Evolutionary conservation across 2,113 vertebrate species (phyloP).

Genomic region (Acrocephalus arundinaceus): DNA sequence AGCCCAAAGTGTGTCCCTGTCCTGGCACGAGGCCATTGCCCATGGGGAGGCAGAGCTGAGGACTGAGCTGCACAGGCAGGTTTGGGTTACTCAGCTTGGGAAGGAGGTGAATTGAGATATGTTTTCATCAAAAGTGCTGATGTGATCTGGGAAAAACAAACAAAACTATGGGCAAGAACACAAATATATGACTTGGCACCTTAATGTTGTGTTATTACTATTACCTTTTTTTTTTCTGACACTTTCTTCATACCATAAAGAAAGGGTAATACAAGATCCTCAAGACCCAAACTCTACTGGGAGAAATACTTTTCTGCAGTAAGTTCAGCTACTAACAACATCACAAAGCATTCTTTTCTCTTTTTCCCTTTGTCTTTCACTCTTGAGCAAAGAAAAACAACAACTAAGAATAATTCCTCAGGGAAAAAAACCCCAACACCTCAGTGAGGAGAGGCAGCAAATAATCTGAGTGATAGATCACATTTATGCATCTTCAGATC

Average conservation of each 20-base stretch:
- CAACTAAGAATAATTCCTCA: not conserved
- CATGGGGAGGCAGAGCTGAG: rapidly evolving
- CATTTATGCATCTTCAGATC: not conserved
- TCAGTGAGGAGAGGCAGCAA: not conserved
- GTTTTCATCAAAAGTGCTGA: not conserved
- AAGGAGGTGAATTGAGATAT: not conserved
- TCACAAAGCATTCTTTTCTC: not conserved
- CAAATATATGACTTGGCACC: not conserved
- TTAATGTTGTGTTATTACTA: not conserved
- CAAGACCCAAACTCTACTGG: not conserved
- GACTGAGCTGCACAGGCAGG: not conserved
- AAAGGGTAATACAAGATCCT: not conserved
- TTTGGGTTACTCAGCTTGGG: not conserved
- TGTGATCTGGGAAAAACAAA: not conserved
- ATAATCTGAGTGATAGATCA: not conserved
- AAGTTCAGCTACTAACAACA: not conserved
- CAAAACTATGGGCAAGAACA: not conserved
- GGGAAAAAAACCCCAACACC: not conserved
- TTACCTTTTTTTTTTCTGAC: not conserved
- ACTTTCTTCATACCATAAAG: not conserved
- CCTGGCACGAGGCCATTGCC: too few species aligned
- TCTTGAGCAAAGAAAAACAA: not conserved
- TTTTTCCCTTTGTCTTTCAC: not conserved
- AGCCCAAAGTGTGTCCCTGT: not conserved
- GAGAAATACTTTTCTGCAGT: not conserved